phyloP scores from a whole-genome alignment of 2,113 vertebrate species.

The western clawed frog (Xenopus tropicalis) region UCB_Xtro_10.0 CM004451.2:59758501-59759000 shows the following conservation, averaged over 20 bases:
- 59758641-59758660: no score
- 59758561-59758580: no score
- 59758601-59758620: no score
- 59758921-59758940: constrained; percentile 53
- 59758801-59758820: not conserved
- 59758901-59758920: constrained; percentile 56
- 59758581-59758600: no score
- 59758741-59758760: not conserved
- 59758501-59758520: no score
- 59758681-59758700: not conserved
- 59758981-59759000: constrained; percentile 90
- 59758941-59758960: constrained; percentile 88
- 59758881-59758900: constrained; percentile 50
- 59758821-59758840: constrained; percentile 3
- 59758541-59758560: no score
- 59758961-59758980: constrained; percentile 92
- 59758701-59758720: no score
- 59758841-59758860: not conserved
- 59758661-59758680: no score
- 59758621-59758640: no score
- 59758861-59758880: constrained; percentile 5
- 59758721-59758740: no score
- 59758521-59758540: no score
- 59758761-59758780: not conserved
- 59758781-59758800: not conserved